Base-by-base conservation (phyloP, 2,888 invertebrate species). In the Calliopum simillimum region DNA sequence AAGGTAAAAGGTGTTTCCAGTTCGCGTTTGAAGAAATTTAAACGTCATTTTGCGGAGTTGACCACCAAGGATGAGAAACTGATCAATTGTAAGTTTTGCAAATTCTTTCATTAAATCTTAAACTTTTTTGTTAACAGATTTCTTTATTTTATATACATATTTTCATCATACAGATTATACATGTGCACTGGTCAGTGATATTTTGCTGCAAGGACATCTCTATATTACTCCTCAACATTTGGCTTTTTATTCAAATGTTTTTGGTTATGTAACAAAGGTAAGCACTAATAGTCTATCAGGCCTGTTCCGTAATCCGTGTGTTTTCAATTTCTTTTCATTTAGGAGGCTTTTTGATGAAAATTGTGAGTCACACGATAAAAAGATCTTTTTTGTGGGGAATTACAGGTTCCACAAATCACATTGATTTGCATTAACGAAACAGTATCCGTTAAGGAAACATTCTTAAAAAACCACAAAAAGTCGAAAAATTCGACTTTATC, bases 241-340 rank as follows among this genome's bases (percentile, higher is more conserved):
- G 88, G 97, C 96, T 79, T 97, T 97, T 89, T 96, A 97, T 87
- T 97, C 97, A 75, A 97, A 97, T 86, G 96, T 98, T 71, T 96
- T 97, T 86, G 97, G 97, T 81, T 95, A 96, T 87, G 94, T 96
- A 76, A 95, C 96, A 81, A 95, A 95, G 91, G 95, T 95, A 87
- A 89, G 88, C 56, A 21, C 25, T 14, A 25, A 4, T 4, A 13
- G 11, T 25, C 55, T n/a, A 8, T 8, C 8, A 8, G n/a, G 8
- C 8, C 8, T 33, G n/a, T n/a, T n/a, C n/a, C n/a, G n/a, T n/a
- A n/a, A n/a, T n/a, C n/a, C n/a, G n/a, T n/a, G n/a, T n/a, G n/a
- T n/a, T n/a, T n/a, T n/a, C n/a, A n/a, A n/a, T n/a, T n/a, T n/a
- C n/a, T n/a, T n/a, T n/a, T n/a, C n/a, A n/a, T n/a, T n/a, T n/a